Evolutionary conservation across 2,797 vertebrate species (phyloP).

Genomic region (Sylvia borin): DNA sequence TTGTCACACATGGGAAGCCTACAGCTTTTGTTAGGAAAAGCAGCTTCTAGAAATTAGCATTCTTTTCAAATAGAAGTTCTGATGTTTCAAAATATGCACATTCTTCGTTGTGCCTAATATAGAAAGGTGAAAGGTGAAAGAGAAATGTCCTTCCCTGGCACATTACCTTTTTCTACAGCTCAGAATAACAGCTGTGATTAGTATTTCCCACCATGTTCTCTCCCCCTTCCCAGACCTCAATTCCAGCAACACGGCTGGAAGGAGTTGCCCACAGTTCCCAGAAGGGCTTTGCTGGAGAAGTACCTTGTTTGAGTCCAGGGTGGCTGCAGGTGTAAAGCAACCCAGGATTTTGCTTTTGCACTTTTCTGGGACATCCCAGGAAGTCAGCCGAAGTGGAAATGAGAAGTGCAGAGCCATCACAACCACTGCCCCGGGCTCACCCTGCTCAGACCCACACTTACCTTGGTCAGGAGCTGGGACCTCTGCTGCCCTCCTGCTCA

Average conservation of each 20-base stretch:
- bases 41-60: background rate
- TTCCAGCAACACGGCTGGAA: background rate
- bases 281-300: background rate
- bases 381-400: background rate
- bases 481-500: background rate
- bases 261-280: accelerated
- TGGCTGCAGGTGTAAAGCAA: background rate
- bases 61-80: background rate
- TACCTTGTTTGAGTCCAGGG: background rate
- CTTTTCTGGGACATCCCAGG: background rate
- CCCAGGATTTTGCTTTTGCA: background rate
- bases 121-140: background rate
- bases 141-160: background rate
- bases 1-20: background rate
- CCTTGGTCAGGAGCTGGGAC: background rate
- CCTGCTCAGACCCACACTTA: background rate
- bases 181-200: background rate
- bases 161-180: accelerated
- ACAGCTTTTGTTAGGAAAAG: background rate
- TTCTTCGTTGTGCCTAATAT: background rate
- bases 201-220: background rate
- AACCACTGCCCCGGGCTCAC: background rate
- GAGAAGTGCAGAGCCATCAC: background rate
- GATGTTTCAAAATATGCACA: background rate
- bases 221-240: background rate